Evolutionary conservation across 2,797 vertebrate species (phyloP).

Genomic region (Cyprinodon diabolis): DNA sequence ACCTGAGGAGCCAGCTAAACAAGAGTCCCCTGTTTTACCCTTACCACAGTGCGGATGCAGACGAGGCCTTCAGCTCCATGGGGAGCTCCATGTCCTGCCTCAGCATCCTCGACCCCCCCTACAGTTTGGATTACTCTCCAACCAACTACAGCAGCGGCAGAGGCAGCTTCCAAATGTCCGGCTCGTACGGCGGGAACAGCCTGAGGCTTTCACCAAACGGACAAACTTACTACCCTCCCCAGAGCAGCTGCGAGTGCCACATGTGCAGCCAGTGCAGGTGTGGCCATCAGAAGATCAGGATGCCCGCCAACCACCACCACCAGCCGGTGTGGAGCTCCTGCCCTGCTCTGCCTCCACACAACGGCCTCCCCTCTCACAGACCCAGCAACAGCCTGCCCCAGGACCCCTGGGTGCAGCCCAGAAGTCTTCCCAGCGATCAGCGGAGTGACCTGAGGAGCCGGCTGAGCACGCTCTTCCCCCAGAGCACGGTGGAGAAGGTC

Average conservation of each 20-base stretch:
- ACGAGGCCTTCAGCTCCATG: conserved; percentile 73
- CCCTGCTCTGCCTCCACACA: neutral
- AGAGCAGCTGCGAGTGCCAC: neutral
- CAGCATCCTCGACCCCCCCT: conserved; percentile 41
- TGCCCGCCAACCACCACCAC: conserved; percentile 4
- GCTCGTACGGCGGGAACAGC: neutral
- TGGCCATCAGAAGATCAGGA: conserved; percentile 14
- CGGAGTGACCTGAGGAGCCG: conserved; percentile 48
- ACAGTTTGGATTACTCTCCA: conserved; percentile 21
- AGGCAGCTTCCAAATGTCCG: conserved; percentile 49
- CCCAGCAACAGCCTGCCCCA: conserved; percentile 38
- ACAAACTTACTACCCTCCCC: neutral
- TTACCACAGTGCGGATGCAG: conserved; percentile 44
- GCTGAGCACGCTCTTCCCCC: conserved; percentile 77
- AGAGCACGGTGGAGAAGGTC: conserved; percentile 58
- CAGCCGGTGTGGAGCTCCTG: conserved; percentile 23
- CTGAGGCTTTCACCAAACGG: neutral
- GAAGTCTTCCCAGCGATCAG: conserved; percentile 33
- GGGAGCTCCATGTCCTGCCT: conserved; percentile 60
- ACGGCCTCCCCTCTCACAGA: neutral
- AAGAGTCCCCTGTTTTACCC: conserved; percentile 4
- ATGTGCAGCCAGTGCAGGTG: conserved; percentile 17
- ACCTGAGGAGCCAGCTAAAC: conserved; percentile 21
- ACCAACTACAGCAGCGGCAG: conserved; percentile 70
- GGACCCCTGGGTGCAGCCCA: conserved; percentile 46